Conservation (phyloP, 2,797 vertebrate species). For the Acipenser transmontanus region DNA sequence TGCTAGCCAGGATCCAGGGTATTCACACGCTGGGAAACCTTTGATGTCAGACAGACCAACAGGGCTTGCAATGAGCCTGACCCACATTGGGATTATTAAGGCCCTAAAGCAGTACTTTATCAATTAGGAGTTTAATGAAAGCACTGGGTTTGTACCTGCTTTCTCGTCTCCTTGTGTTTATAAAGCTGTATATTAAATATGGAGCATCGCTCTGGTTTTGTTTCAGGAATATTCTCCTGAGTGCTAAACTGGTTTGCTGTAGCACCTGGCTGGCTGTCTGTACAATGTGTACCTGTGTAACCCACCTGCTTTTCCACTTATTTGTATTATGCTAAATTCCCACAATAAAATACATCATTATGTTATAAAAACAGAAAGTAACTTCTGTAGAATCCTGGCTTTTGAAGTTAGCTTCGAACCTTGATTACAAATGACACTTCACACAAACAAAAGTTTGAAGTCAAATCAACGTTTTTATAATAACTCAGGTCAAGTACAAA, state of each 20-base stretch:
- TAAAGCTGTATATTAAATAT: neutral
- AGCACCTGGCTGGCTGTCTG: too few species aligned
- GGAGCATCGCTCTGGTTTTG: neutral
- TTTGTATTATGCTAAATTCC: too few species aligned
- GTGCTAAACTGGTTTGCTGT: too few species aligned
- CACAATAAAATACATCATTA: too few species aligned
- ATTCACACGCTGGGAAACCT: neutral
- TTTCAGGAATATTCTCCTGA: too few species aligned
- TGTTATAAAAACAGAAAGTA: too few species aligned
- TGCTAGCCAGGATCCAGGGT: neutral
- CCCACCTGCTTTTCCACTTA: too few species aligned
- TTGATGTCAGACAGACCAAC: neutral
- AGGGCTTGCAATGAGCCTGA: slow-evolving; percentile 6
- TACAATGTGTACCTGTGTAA: too few species aligned
- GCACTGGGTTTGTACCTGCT: neutral
- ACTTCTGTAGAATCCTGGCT: neutral
- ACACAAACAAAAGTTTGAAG: neutral
- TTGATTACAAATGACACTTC: neutral
- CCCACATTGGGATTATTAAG: neutral
- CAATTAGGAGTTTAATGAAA: slow-evolving; percentile 13
- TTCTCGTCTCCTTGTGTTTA: neutral
- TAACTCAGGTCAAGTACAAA: neutral
- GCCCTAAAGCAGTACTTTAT: slow-evolving; percentile 18
- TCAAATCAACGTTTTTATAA: neutral
- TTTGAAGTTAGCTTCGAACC: neutral